Base-by-base conservation (phyloP, 2,797 vertebrate genomes). In the Bucorvus abyssinicus region DNA sequence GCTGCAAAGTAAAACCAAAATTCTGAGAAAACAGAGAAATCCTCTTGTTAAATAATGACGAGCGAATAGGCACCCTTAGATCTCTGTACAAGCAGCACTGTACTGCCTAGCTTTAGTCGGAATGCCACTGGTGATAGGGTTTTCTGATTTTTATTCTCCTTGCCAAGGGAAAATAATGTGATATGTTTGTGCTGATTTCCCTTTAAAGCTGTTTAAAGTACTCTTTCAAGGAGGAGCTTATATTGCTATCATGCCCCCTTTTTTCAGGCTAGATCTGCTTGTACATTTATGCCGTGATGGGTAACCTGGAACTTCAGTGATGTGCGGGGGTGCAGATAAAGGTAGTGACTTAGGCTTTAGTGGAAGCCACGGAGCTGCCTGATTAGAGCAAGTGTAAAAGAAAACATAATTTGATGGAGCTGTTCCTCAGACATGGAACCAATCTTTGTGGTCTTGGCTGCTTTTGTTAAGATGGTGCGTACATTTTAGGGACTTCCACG, bases 311-410 rank as follows among this genome's bases (percentile, higher is more conserved):
- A 32, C 36, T 94, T 60, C 19, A 77, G 17, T 74, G 81, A 75
- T 81, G 59, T 78, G 59, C 87, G 84, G 44, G 56, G 56, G 69
- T 80, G 65, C 49, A 80, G 75, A 70, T 75, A 50, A 49, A 77
- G 24, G 27, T 24, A 69, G 53, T 52, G 49, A 56, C 29, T 87
- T 89, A 49, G 6, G 22, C 59, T 94, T 55, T 60, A 69, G 32
- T 24, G 80, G 26, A 95, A 84, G 81, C 56, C 68, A 88, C 34
- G 84, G 93, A 97, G 47, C 89, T 95, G 82, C 8, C 6, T 76
- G 53, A 74, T 94, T 75, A 82, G 27, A 84, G 59, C 20, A 73
- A 84, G 23, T 40, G 12, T 52, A 84, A 78, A 70, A 61, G 77
- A 49, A 82, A 96, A 59, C 36, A 26, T 89, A 73, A 64, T 65